These are phyloP conservation scores for Lycocorax pyrrhopterus DNA, from an alignment of 2,113 vertebrate species.

Conservation along the genomic window DNA sequence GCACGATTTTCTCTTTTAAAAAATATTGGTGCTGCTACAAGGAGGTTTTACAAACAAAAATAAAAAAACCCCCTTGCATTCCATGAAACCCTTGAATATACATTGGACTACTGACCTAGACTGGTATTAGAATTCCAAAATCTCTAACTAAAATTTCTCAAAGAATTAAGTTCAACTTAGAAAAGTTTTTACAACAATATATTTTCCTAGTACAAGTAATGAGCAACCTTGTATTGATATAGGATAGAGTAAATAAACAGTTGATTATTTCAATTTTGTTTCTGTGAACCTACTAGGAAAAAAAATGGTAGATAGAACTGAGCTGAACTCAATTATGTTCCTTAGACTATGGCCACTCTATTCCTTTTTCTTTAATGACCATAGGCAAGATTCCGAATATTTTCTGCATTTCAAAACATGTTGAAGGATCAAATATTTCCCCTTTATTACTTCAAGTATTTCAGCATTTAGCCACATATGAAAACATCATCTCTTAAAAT, in stretches of 20 bases:
- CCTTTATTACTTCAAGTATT: background rate
- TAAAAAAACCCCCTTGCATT: background rate
- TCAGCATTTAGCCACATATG: background rate
- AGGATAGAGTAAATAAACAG: background rate
- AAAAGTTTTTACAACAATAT: background rate
- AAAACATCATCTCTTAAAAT: background rate
- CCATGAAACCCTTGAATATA: background rate
- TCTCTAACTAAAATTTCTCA: background rate
- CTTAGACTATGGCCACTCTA: background rate
- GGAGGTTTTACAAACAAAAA: background rate
- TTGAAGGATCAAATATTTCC: background rate
- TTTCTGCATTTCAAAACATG: background rate
- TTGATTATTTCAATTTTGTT: background rate
- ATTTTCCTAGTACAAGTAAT: background rate
- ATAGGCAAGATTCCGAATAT: background rate
- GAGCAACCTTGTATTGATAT: background rate
- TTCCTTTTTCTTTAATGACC: background rate
- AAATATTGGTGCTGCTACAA: background rate
- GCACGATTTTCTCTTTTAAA: background rate
- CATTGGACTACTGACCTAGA: background rate
- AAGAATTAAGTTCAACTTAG: background rate
- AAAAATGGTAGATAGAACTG: background rate
- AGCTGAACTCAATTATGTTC: background rate
- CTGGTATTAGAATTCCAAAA: background rate
- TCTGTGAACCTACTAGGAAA: background rate